phyloP scores from a whole-genome alignment of 1,140 invertebrate genomes.

The Hycleus phaleratus region DNA sequence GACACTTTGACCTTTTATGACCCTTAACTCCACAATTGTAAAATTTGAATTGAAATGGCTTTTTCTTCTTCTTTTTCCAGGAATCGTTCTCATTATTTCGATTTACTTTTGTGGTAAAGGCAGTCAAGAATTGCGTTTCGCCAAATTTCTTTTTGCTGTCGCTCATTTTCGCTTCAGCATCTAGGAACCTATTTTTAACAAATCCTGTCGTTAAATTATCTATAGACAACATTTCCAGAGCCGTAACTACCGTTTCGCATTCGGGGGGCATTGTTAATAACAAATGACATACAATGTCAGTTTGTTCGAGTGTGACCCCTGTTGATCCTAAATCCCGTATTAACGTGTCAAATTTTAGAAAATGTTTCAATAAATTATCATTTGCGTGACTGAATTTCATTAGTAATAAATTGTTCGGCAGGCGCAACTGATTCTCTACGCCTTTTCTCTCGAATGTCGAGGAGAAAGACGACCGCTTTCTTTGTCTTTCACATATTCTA shows the following conservation, averaged over 20 bases:
- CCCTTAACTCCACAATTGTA: too few species aligned
- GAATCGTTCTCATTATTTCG: too few species aligned
- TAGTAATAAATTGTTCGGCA: background rate
- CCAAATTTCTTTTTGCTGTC: background rate
- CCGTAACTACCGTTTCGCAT: slow-evolving; percentile 38
- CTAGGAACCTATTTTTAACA: background rate
- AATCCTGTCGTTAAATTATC: slow-evolving; percentile 28
- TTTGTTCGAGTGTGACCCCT: slow-evolving; percentile 20
- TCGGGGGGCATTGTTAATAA: slow-evolving; percentile 35
- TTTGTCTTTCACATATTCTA: slow-evolving; percentile 12
- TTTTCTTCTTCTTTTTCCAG: too few species aligned
- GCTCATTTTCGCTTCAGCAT: background rate
- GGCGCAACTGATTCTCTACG: background rate
- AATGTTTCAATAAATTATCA: background rate
- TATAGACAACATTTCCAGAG: slow-evolving; percentile 39
- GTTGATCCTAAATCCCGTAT: slow-evolving; percentile 13
- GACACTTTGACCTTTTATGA: too few species aligned
- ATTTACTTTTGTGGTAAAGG: too few species aligned
- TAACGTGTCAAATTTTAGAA: background rate
- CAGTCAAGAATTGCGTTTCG: background rate
- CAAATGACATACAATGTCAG: slow-evolving; percentile 33
- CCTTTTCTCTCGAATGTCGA: slow-evolving; percentile 7
- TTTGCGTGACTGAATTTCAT: slow-evolving; percentile 3
- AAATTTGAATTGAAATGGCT: too few species aligned
- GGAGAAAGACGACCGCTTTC: background rate